Conservation (phyloP, 2,888 invertebrate genomes). For the Drosophila antonietae region DNA sequence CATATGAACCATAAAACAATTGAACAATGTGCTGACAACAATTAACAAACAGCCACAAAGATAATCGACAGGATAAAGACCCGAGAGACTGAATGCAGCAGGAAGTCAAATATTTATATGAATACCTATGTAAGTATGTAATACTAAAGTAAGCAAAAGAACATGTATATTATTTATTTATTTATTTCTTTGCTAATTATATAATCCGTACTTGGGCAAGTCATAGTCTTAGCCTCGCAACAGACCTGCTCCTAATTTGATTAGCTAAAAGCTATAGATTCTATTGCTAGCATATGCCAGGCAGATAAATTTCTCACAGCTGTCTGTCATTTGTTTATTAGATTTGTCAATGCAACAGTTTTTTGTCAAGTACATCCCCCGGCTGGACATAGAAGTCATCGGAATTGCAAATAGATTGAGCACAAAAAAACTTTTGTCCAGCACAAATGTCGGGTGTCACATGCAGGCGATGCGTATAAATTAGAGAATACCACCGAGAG, state of each 20-base stretch:
- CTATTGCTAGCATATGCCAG: constrained; percentile 25
- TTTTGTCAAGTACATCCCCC: constrained; percentile 37
- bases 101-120: background rate
- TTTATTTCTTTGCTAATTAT: background rate
- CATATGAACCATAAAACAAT: constrained; percentile 81
- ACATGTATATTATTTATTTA: background rate
- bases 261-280: constrained; percentile 49
- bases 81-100: background rate
- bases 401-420: constrained; percentile 71
- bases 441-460: constrained; percentile 77
- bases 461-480: constrained; percentile 81
- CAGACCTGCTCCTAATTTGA: constrained; percentile 11
- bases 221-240: background rate
- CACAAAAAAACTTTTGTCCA: constrained; percentile 34
- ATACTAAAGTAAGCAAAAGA: background rate
- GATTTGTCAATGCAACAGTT: constrained; percentile 75
- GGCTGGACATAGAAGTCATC: constrained; percentile 62
- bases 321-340: constrained; percentile 73
- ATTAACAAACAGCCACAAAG: constrained; percentile 57
- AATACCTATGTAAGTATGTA: background rate
- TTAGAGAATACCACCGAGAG: constrained; percentile 58
- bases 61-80: constrained; percentile 33
- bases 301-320: constrained; percentile 52
- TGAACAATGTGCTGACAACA: constrained; percentile 71
- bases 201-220: background rate